Percentiles rank a stretch among this genome's conserved stretches.
phyloP scores from a whole-genome alignment of 2,888 invertebrate genomes.

The Lapara coniferarum region DNA sequence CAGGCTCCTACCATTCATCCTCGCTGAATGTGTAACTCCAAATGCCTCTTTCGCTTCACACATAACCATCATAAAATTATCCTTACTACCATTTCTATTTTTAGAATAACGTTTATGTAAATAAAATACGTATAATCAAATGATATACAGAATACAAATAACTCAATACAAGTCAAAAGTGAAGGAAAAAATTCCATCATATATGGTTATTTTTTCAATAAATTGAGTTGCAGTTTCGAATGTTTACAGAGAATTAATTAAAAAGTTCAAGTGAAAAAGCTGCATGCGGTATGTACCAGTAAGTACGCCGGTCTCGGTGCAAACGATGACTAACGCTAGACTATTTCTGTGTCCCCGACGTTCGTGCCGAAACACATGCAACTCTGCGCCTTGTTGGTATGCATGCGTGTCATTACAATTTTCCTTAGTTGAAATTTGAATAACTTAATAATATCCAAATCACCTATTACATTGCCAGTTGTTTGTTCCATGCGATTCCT shows the following conservation, averaged over 20 bases:
- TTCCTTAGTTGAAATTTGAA: background rate
- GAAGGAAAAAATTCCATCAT: background rate
- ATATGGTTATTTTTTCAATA: background rate
- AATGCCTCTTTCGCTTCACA: too few relatives aligned
- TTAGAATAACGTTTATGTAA: too few relatives aligned
- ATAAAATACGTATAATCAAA: too few relatives aligned
- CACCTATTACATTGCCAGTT: background rate
- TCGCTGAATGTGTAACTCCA: too few relatives aligned
- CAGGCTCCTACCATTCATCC: too few relatives aligned
- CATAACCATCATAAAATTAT: too few relatives aligned
- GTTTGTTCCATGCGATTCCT: too few relatives aligned
- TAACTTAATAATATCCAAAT: background rate
- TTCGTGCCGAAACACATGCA: slow-evolving; percentile 30
- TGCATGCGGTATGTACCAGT: slow-evolving; percentile 11
- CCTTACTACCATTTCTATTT: too few relatives aligned
- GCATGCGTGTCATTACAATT: background rate
- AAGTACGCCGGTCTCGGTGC: slow-evolving; percentile 29
- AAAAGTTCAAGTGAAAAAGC: slow-evolving; percentile 7
- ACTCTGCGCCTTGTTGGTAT: slow-evolving; percentile 18
- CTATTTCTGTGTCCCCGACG: slow-evolving; percentile 58
- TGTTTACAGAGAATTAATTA: slow-evolving; percentile 3
- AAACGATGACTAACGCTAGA: slow-evolving; percentile 59
- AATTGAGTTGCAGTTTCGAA: too few relatives aligned
- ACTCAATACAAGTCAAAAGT: too few relatives aligned
- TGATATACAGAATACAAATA: too few relatives aligned